These are phyloP conservation scores for Argentina silus DNA, from an alignment of 2,797 vertebrate species.

Conservation along the genomic window DNA sequence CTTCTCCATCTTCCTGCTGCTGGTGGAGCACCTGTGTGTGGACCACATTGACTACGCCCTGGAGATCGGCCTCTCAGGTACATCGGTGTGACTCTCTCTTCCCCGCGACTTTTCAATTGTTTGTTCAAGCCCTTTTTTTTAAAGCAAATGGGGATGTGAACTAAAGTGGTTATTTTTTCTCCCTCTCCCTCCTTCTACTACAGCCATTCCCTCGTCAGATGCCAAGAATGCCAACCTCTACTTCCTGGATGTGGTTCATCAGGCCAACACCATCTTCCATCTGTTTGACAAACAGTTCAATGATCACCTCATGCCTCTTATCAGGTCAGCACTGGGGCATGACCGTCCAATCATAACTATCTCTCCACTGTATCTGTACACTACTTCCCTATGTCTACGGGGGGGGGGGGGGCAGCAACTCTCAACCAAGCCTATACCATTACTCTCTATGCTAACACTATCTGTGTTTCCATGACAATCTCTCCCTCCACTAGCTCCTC, in stretches of 20 bases:
- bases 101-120: too few relatives aligned
- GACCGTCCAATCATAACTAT: not conserved
- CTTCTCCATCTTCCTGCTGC: slow-evolving; percentile 95
- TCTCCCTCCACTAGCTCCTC: slow-evolving; percentile 83
- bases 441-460: too few relatives aligned
- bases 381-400: too few relatives aligned
- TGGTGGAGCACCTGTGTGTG: slow-evolving; percentile 97
- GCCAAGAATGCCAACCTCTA: slow-evolving; percentile 97
- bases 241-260: slow-evolving; percentile 98
- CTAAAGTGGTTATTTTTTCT: not conserved
- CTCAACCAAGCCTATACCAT: too few relatives aligned
- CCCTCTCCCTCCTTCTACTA: slow-evolving; percentile 33
- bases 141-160: not conserved
- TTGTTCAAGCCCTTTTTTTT: not conserved
- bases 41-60: slow-evolving; percentile 99
- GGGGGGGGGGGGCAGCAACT: too few relatives aligned
- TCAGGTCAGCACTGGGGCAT: slow-evolving; percentile 83
- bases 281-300: slow-evolving; percentile 99
- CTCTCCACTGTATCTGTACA: not conserved
- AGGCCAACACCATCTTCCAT: slow-evolving; percentile 99
- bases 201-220: slow-evolving; percentile 96
- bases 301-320: slow-evolving; percentile 98
- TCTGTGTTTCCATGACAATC: not conserved
- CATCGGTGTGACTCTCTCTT: not conserved
- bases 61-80: slow-evolving; percentile 97